Conservation (phyloP, 2,888 invertebrate genomes). For the Drosophila kambysellisi region DNA sequence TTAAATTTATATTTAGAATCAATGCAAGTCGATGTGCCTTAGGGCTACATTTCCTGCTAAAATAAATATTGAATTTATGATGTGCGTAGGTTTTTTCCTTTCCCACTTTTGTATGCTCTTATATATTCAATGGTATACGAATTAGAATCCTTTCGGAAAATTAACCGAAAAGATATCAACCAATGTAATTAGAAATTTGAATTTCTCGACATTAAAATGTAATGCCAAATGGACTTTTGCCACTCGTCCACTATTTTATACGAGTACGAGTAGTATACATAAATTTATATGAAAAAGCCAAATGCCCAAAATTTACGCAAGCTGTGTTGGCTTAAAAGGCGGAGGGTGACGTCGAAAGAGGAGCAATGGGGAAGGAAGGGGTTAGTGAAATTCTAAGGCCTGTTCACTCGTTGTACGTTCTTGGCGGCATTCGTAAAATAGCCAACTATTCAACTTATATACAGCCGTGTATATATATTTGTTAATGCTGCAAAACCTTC, state of each 20-base stretch:
- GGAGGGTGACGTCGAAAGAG: background rate
- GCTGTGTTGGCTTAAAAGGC: constrained; percentile 1
- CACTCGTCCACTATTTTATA: constrained; percentile 22
- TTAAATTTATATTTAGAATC: background rate
- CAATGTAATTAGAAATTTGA: constrained; percentile 29
- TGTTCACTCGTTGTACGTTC: constrained; percentile 58
- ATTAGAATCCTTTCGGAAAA: background rate
- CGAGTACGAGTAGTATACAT: constrained; percentile 23
- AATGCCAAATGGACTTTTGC: constrained; percentile 46
- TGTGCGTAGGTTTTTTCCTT: background rate
- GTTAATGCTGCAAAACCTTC: constrained; percentile 61
- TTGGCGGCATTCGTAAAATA: constrained; percentile 75
- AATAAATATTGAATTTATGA: background rate
- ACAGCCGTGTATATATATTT: constrained; percentile 56
- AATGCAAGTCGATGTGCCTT: background rate
- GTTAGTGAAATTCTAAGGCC: constrained; percentile 48
- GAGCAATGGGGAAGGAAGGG: constrained; percentile 23
- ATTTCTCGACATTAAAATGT: constrained; percentile 46
- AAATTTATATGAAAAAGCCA: constrained; percentile 52
- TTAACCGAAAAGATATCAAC: constrained; percentile 2
- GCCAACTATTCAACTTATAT: constrained; percentile 70
- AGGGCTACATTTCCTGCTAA: background rate
- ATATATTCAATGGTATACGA: constrained; percentile 24
- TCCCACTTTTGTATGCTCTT: constrained; percentile 44
- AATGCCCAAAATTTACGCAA: constrained; percentile 44